A percentile compares a stretch with the other conserved stretches of the same genome.
Evolutionary conservation across 2,113 vertebrate genomes (phyloP).

Genomic region (Hemichromis elongatus): DNA sequence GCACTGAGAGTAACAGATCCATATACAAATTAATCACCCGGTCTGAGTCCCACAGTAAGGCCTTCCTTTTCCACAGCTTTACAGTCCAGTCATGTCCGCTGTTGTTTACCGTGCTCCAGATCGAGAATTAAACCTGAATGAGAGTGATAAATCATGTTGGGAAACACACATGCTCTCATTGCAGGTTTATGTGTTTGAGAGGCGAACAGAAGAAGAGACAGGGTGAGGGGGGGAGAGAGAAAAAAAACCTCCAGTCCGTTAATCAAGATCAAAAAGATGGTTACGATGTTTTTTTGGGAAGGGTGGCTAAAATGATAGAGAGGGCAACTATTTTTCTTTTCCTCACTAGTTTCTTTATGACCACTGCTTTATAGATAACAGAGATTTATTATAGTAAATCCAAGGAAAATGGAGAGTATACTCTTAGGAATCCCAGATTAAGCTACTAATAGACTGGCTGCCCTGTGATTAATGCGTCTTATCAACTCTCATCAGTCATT

Average conservation of each 20-base stretch:
- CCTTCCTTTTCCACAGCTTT: constrained; percentile 52
- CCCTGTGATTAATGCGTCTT: constrained; percentile 60
- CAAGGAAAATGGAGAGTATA: constrained; percentile 60
- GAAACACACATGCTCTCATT: constrained; percentile 63
- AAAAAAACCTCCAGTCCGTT: constrained; percentile 41
- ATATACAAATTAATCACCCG: constrained; percentile 73
- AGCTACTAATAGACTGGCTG: constrained; percentile 61
- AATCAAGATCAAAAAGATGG: constrained; percentile 66
- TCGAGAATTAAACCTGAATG: constrained; percentile 78
- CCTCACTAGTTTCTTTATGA: constrained; percentile 53
- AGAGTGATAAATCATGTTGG: constrained; percentile 71
- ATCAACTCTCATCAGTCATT: constrained; percentile 67
- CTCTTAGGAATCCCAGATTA: constrained; percentile 62
- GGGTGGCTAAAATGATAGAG: constrained; percentile 59
- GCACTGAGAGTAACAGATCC: constrained; percentile 66
- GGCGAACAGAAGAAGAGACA: constrained; percentile 52
- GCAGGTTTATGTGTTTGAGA: constrained; percentile 65
- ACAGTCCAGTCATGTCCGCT: constrained; percentile 73
- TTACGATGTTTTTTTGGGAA: constrained; percentile 20
- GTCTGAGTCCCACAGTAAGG: constrained; percentile 52
- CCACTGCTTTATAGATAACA: constrained; percentile 60
- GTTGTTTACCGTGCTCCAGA: constrained; percentile 72
- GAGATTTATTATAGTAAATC: constrained; percentile 67
- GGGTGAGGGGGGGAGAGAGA: background rate
- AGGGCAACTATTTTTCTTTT: constrained; percentile 46